Evolutionary conservation across 64 coral and sea anemone species (phyloP), one percentile per base, ranked within the genome.

Genomic region (Stichodactyla mertensii): DNA sequence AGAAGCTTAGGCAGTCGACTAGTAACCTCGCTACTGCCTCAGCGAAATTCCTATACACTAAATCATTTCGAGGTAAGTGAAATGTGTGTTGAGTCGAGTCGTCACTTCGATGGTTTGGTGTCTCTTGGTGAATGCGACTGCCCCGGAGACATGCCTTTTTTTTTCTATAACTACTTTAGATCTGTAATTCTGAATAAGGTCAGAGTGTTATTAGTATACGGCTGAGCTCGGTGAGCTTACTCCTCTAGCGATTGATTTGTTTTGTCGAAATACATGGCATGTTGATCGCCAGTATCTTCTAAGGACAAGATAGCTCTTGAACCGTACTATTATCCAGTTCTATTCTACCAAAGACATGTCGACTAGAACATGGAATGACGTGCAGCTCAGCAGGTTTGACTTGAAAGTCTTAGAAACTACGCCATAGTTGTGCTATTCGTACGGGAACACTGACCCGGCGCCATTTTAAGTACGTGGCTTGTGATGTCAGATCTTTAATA

Each of bases 11-110:
- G 69, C 12, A 9, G 69, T 31, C 69, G 69, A 36, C 7, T 74
- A 74, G 69, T 13, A 12, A 12, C 69, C 6, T 31, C 24, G 24
- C 4, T 74, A 0, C 12, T 74, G 69, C 27, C 69, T 10, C 7
- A 31, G 19, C 64, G 19, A n/a, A 31, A 74, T 74, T 74, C 69
- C 16, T 74, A 74, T 74, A 74, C 69, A 74, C 12, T 74, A 9
- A 74, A 74, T 74, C 69, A 74, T 74, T 74, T 27, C 20, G 69
- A 74, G 69, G 69, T 74, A 74, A 74, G 69, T 74, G 10, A 70
- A 7, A 70, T 22, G 66, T 23, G 24, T 14, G 4, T 31, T 31
- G 36, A 45, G 1, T 45, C 36, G 36, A 45, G 36, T 45, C 36
- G 36, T 45, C 36, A 26, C 4, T 26, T 74, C 24, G 10, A 9